Evolutionary conservation across 2,888 invertebrate species (phyloP), one percentile per base, ranked within the genome.

Genomic region (Parnassius orleans): DNA sequence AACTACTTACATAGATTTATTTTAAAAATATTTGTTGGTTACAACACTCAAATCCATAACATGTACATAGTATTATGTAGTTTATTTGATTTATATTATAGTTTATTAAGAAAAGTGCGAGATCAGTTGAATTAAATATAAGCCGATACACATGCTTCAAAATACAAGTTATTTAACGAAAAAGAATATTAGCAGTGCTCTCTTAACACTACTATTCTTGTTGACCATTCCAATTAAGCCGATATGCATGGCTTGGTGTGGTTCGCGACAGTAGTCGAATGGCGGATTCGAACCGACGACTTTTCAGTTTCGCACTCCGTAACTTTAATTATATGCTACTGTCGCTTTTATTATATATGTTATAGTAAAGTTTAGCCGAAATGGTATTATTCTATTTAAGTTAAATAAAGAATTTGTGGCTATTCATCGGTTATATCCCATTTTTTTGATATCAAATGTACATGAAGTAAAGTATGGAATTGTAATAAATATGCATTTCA

Each of bases 1-100:
- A 60, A 52, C 58, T 63, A 63, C 58, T 63, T 63, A 63, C n/a
- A n/a, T 63, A 63, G 63, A 15, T 42, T 44, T 59, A 59, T 56
- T 33, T 19, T n/a, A 7, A 24, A 24, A 33, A 33, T 53, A 15
- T 50, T 54, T 57, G n/a, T 41, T 57, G 50, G 33, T 10, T 51
- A 51, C 12, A 51, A 51, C 10, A 24, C 33, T 19, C 9, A 1
- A 51, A 51, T 33, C 51, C 51, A 51, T 24, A 24, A 14, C 46
- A 15, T 53, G 7, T 53, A 14, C 24, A 46, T 43, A 3, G 2
- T 53, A 5, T 33, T 53, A 41, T 15, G 10, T 12, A 46, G n/a
- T 55, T 47, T 47, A 33, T 47, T 46, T 41, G 55, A 47, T 56
- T 14, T 53, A 42, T 42, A 1, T 14, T 41, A 15, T n/a, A 9